Percentiles rank a stretch among this genome's conserved stretches.
These are phyloP conservation scores for Clinocottus analis DNA, from an alignment of 2,113 vertebrate species.

Conservation along the genomic window DNA sequence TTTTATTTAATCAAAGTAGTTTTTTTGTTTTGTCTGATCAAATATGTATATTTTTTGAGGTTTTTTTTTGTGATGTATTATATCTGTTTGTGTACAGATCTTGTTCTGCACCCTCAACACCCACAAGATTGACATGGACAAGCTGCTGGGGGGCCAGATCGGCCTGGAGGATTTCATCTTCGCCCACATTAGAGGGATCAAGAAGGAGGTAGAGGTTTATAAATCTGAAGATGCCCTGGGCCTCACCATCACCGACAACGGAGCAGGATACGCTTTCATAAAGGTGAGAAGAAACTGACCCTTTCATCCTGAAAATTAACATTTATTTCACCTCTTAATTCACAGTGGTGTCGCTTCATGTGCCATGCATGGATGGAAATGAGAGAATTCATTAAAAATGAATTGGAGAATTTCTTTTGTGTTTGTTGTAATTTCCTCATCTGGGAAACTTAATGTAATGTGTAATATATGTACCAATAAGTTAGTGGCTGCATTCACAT, in stretches of 20 bases:
- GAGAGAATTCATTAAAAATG: neutral
- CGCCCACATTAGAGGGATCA: conserved; percentile 92
- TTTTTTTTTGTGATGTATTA: neutral
- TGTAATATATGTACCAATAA: neutral
- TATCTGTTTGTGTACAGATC: conserved; percentile 83
- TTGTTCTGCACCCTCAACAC: conserved; percentile 98
- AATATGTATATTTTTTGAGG: neutral
- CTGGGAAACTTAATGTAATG: neutral
- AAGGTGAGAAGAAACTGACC: conserved; percentile 85
- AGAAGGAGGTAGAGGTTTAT: conserved; percentile 91
- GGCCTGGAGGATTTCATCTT: conserved; percentile 98
- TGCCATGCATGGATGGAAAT: neutral
- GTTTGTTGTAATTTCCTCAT: neutral
- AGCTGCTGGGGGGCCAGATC: conserved; percentile 92
- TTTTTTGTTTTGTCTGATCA: neutral
- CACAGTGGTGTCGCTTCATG: neutral
- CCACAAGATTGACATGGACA: conserved; percentile 96
- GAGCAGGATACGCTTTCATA: conserved; percentile 92
- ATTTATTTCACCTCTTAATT: neutral
- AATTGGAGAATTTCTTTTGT: neutral
- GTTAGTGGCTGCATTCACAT: neutral
- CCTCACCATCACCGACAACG: conserved; percentile 97
- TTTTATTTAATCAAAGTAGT: neutral
- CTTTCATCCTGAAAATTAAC: neutral
- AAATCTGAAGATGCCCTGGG: conserved; percentile 93